Base-by-base conservation (phyloP, 1,140 invertebrate genomes). In the Trichoplusia ni region DNA sequence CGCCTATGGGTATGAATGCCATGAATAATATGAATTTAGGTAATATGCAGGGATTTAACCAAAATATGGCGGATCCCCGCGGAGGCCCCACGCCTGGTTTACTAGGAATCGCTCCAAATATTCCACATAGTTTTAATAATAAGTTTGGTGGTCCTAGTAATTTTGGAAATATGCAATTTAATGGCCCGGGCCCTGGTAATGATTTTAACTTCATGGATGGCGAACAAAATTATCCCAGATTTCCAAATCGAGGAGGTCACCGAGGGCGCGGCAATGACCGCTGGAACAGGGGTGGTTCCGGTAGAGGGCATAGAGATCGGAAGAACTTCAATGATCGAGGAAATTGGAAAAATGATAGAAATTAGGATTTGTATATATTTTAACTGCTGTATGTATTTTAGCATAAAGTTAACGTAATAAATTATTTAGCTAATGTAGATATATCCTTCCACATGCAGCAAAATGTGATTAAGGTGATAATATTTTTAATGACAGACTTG, bases 251-350 rank as follows among this genome's bases (percentile, higher is more conserved):
- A 71, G 82, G 86, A 27, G 84, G 88, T 5, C 86, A 84, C 35
- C 79, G 90, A 9, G 86, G 89, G n/a, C 79, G 89, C 1, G 88
- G 87, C 3, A 88, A 89, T 40, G 89, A 90, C 51, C 68, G 89
- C 9, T 90, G 89, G 87, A 90, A 87, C 73, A 73, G 80, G n/a
- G 87, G 88, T 13, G 73, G 86, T 56, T 77, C 84, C 40, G 82
- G 86, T 33, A 75, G 83, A 59, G 89, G 92, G 61, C 89, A 91
- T 29, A 85, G 91, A 62, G 91, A 92, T 77, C 73, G 91, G 51
- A 90, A 88, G 73, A 82, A 89, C 67, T 89, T 82, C 63, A 87
- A 84, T 59, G 88, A 90, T 51, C 76, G 88, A 40, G 80, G 88
- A 37, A 82, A 80, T 75, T 91, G 90, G 88, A 91, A 91, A 73